Evolutionary conservation across 2,113 vertebrate species (phyloP).

Genomic region (Thryonomys swinderianus): DNA sequence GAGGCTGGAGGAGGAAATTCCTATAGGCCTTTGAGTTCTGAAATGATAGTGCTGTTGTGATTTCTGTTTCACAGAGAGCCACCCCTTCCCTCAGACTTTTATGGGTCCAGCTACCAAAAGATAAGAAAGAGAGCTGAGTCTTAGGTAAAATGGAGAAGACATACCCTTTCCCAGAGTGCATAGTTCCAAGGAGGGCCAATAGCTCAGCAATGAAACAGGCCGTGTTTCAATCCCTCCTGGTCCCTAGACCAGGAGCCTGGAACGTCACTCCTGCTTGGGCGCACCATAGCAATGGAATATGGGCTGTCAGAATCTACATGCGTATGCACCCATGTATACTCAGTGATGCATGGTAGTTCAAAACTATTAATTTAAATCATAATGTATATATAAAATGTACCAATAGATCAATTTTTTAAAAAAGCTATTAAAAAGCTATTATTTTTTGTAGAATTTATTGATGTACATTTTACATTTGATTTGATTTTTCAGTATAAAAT

Average conservation of each 20-base stretch:
- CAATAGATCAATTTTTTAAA: too few relatives aligned
- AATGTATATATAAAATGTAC: too few relatives aligned
- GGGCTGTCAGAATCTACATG: not conserved
- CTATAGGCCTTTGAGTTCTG: too few relatives aligned
- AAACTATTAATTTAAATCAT: not conserved
- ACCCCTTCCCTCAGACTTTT: not conserved
- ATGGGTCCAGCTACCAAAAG: not conserved
- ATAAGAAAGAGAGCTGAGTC: not conserved
- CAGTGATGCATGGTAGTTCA: not conserved
- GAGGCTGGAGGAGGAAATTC: not conserved
- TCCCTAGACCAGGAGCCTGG: not conserved
- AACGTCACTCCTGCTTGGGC: too few relatives aligned
- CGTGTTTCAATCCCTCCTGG: rapidly evolving
- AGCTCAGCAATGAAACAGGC: not conserved
- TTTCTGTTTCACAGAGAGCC: not conserved
- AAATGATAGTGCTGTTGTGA: not conserved
- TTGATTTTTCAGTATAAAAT: slow-evolving; percentile 23
- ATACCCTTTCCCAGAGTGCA: not conserved
- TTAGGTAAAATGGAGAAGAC: not conserved
- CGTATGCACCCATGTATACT: rapidly evolving
- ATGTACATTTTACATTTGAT: not conserved
- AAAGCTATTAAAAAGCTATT: too few relatives aligned
- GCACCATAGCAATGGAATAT: not conserved
- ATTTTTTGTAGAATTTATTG: slow-evolving; percentile 22
- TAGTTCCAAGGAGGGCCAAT: not conserved